Conservation (phyloP, 1,140 invertebrate species). For the Cyrtorhinus lividipennis region DNA sequence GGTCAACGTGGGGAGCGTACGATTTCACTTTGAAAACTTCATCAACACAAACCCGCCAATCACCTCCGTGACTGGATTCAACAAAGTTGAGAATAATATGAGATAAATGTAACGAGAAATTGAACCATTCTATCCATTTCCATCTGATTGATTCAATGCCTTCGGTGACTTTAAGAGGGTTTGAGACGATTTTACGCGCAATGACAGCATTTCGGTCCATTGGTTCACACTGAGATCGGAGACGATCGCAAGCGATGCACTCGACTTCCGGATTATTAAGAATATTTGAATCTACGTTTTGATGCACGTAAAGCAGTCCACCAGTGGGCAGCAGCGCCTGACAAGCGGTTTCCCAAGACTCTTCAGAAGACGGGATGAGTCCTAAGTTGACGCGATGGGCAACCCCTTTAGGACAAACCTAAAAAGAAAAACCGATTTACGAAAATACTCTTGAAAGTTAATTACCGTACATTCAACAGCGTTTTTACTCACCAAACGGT, state of each 20-base stretch:
- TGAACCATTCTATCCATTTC: constrained; percentile 26
- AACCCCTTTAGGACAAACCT: constrained; percentile 33
- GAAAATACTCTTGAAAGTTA: no score
- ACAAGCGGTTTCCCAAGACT: constrained; percentile 39
- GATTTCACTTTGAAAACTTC: constrained; percentile 39
- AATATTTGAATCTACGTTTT: constrained; percentile 32
- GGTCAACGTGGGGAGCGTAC: constrained; percentile 44
- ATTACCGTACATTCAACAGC: no score
- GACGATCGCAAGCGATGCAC: no score
- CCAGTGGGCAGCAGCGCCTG: constrained; percentile 35
- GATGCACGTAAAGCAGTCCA: constrained; percentile 43
- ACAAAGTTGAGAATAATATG: constrained; percentile 29
- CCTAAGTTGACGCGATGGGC: constrained; percentile 48
- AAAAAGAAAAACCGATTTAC: constrained; percentile 11
- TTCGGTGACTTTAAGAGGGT: no score
- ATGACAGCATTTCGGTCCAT: no score
- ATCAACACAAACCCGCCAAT: constrained; percentile 31
- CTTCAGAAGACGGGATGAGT: constrained; percentile 39
- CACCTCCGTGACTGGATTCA: constrained; percentile 25
- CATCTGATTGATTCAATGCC: no score
- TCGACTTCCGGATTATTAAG: no score
- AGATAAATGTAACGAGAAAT: constrained; percentile 29
- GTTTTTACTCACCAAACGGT: constrained; percentile 29
- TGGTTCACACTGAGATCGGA: no score
- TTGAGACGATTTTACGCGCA: no score